Conservation (phyloP, 2,113 vertebrate species). For the Channa argus region DNA sequence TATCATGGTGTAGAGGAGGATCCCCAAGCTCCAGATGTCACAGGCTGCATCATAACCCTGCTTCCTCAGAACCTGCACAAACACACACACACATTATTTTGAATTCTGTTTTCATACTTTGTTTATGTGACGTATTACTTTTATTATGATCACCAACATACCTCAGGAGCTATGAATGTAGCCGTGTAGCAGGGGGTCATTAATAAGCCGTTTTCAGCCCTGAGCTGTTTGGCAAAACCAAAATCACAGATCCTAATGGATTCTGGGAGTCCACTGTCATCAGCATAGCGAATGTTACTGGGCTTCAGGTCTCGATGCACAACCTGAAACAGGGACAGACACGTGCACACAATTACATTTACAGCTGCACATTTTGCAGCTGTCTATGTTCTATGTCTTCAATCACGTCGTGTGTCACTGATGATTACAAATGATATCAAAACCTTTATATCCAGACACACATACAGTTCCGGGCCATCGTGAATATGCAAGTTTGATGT, state of each 20-base stretch:
- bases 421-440: no score
- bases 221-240: constrained; percentile 94
- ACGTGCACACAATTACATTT: background rate
- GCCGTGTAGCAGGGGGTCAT: constrained; percentile 98
- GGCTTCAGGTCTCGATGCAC: constrained; percentile 97
- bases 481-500: background rate
- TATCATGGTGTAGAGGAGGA: constrained; percentile 95
- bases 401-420: no score
- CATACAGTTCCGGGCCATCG: background rate
- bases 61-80: constrained; percentile 90
- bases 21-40: constrained; percentile 96
- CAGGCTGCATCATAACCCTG: constrained; percentile 97
- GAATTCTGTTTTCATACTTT: no score
- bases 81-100: constrained; percentile 6
- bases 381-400: no score
- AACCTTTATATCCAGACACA: no score
- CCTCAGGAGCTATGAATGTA: constrained; percentile 96
- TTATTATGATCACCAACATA: constrained; percentile 46
- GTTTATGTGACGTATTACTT: no score
- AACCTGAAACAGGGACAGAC: constrained; percentile 82
- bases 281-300: constrained; percentile 94
- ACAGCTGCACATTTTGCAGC: background rate
- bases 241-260: constrained; percentile 95
- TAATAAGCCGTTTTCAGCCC: constrained; percentile 93
- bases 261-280: constrained; percentile 92